These are phyloP conservation scores for Epinephelus lanceolatus DNA, from an alignment of 2,113 vertebrate species.

Conservation along the genomic window DNA sequence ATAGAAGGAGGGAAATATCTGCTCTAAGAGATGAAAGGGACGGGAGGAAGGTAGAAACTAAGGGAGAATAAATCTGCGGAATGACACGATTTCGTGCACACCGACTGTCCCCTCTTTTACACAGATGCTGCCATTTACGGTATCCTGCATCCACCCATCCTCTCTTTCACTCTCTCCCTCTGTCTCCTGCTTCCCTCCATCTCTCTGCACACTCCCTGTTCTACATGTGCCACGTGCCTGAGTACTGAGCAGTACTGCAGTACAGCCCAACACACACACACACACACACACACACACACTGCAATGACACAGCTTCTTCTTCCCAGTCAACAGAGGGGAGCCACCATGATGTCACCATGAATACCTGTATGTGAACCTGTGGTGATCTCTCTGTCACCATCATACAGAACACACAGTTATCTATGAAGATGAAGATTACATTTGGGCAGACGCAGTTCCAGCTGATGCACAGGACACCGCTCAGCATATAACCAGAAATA, in stretches of 20 bases:
- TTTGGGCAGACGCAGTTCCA: neutral
- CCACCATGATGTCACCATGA: slow-evolving; percentile 12
- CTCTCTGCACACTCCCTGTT: slow-evolving; percentile 57
- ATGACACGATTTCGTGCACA: neutral
- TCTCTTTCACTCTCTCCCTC: neutral
- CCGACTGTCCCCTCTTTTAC: neutral
- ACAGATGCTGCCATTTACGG: slow-evolving; percentile 32
- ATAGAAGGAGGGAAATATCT: slow-evolving; percentile 29
- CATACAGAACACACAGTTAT: neutral
- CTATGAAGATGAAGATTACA: neutral
- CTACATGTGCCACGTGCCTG: slow-evolving; percentile 69
- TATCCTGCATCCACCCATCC: slow-evolving; percentile 28
- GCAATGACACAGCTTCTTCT: slow-evolving; percentile 73
- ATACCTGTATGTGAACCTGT: neutral
- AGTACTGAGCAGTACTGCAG: slow-evolving; percentile 68
- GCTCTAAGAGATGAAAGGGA: neutral
- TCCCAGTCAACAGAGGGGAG: slow-evolving; percentile 41
- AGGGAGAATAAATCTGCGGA: slow-evolving; percentile 5
- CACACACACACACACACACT: slow-evolving; percentile 50
- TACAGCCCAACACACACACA: slow-evolving; percentile 39
- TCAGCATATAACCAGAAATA: neutral
- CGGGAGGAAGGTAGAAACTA: slow-evolving; percentile 16
- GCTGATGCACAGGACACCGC: slow-evolving; percentile 4
- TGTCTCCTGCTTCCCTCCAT: slow-evolving; percentile 49
- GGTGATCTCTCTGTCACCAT: slow-evolving; percentile 6